Evolutionary conservation across 2,113 vertebrate species (phyloP), one percentile per base, ranked within the genome.

Genomic region (Nesoenas mayeri): DNA sequence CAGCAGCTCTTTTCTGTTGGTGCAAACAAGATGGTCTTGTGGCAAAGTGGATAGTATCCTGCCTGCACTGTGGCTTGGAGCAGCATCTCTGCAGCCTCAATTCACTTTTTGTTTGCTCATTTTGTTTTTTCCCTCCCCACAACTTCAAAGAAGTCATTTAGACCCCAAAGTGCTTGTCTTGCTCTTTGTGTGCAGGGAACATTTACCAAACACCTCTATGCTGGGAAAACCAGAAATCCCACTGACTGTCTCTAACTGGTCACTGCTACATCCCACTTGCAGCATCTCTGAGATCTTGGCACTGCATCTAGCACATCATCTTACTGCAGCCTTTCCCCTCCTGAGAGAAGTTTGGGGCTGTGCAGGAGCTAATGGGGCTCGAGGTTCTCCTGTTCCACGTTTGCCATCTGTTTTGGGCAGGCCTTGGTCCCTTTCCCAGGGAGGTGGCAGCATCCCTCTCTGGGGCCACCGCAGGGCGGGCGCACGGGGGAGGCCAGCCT

Each of bases 341-440:
- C 50, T 2, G 4, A 28, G 73, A 38, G 61, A 65, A 54, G 8
- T 57, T 0, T 20, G 28, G 29, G 51, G 20, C 72, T 61, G 31
- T 0, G 19, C 2, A 8, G 71, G 85, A 96, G 71, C 62, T 66
- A 62, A 11, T 0, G 0, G 38, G n/a, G 34, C 57, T 84, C 9
- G 5, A 89, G 42, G 53, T 88, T 71, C 44, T 94, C 44, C 77
- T 61, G 57, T 32, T 84, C 13, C 10, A 3, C 4, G 1, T 87
- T 51, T 94, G 70, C 92, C 69, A 69, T 91, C 91, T 92, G 82
- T 81, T 93, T 83, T 48, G 79, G 85, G 69, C 82, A 96, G 90
- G 72, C 53, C 67, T 86, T 24, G 42, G 79, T 88, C 44, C 77
- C 44, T 86, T 93, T 93, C 93, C 91, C 89, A 78, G 77, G 53